phyloP scores from a whole-genome alignment of 2,888 invertebrate genomes.

The Disparrhopalites patrizii region DNA sequence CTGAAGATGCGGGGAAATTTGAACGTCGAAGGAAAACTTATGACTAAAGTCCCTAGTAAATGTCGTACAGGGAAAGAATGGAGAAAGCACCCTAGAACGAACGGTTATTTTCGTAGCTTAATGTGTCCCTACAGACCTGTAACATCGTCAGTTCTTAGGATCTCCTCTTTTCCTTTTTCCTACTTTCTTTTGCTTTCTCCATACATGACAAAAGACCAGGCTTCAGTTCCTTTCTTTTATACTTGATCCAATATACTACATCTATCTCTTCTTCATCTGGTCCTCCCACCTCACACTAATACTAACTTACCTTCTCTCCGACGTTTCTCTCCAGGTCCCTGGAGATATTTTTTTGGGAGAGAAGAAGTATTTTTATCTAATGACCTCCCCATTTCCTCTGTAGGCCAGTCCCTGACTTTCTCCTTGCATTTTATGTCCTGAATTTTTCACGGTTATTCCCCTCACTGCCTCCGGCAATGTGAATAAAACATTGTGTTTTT shows the following conservation, averaged over 20 bases:
- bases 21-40: conserved; percentile 22
- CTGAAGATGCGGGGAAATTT: too few species aligned
- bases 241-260: too few species aligned
- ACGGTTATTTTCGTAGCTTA: conserved; percentile 17
- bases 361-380: too few species aligned
- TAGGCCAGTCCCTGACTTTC: too few species aligned
- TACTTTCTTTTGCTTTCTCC: not conserved
- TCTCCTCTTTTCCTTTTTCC: not conserved
- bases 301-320: conserved; percentile 11
- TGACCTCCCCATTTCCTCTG: too few species aligned
- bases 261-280: too few species aligned
- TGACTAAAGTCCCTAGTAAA: conserved; percentile 16
- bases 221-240: too few species aligned
- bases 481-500: too few species aligned
- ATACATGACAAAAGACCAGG: too few species aligned
- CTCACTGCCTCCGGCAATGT: too few species aligned
- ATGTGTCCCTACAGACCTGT: conserved; percentile 23
- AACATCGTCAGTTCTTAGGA: conserved; percentile 21
- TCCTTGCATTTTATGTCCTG: too few species aligned
- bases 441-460: too few species aligned
- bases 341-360: conserved; percentile 7
- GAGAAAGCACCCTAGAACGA: conserved; percentile 25
- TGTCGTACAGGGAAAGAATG: conserved; percentile 2
- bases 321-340: conserved; percentile 6
- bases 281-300: not conserved